Base-by-base conservation (phyloP, 2,797 vertebrate species). In the Rhynchotus rufescens region DNA sequence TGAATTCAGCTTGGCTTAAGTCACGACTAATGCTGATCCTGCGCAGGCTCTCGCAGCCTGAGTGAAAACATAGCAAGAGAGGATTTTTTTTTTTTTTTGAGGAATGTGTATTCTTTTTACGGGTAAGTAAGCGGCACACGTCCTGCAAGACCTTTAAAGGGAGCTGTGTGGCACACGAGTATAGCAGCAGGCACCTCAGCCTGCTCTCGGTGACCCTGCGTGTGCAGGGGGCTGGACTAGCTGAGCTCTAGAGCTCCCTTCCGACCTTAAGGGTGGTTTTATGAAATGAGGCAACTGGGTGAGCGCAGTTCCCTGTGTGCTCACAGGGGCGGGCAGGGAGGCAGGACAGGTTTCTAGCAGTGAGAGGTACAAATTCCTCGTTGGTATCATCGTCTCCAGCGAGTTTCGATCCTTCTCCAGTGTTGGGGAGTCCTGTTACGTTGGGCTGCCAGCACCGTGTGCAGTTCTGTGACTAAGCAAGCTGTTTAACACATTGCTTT, bases 81-180 rank as follows among this genome's bases (percentile, higher is more conserved):
- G 68, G 36, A 22, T 34, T 62, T 47, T 76, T 32, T 22, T 15
- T 62, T 38, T n/a, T 38, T 5, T 3, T 45, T 34, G 15, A 13
- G 42, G 12, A 15, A 15, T 47, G 38, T 66, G 51, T 22, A 30
- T 62, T 80, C 36, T 40, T 4, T 49, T n/a, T 77, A 57, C 1
- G 0, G 38, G 21, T 51, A 84, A 84, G 51, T 40, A 51, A 84
- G 52, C 32, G 51, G 66, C 40, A 66, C 26, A 1, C 68, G 64
- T 84, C 86, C 64, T 74, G 62, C 38, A 40, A 85, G 82, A 78
- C 49, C 38, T 90, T 86, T n/a, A 74, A 84, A 64, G 44, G 56
- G 74, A 86, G 25, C 71, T 77, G 45, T 54, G 61, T 42, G 56
- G 28, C 72, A 25, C 36, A 7, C 28, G 16, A 64, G 12, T 72